Evolutionary conservation across 2,888 invertebrate genomes (phyloP).

Genomic region (Acanthoscelides obtectus): DNA sequence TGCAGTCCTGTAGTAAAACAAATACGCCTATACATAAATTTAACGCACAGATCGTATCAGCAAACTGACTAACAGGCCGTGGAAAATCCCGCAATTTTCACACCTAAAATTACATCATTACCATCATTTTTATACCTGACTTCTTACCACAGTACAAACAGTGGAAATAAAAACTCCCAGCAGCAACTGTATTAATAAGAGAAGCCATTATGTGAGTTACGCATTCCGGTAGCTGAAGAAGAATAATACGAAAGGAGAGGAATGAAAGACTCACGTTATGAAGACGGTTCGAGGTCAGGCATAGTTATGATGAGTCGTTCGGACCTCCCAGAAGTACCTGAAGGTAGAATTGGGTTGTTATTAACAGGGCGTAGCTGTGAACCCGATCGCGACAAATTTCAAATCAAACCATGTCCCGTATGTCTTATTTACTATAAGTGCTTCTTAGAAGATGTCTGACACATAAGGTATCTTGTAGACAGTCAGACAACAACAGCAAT

Average conservation of each 20-base stretch:
- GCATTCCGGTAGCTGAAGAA: neutral
- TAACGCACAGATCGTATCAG: conserved; percentile 1
- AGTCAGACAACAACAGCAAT: too few species aligned
- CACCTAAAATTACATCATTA: conserved; percentile 19
- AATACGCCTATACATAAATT: neutral
- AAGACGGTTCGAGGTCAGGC: neutral
- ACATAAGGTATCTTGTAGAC: too few species aligned
- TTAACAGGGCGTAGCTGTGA: neutral
- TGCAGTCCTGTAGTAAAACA: neutral
- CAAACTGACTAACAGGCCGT: conserved; percentile 15
- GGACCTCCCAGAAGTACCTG: neutral
- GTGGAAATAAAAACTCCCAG: neutral
- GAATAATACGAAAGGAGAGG: neutral
- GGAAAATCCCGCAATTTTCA: conserved; percentile 15
- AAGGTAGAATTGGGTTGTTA: neutral
- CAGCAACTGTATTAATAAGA: neutral
- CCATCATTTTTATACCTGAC: conserved; percentile 16
- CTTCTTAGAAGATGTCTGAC: too few species aligned
- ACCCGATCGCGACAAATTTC: neutral
- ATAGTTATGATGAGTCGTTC: neutral
- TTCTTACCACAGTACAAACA: neutral
- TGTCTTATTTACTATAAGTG: too few species aligned
- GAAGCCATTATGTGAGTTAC: neutral
- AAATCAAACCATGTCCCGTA: too few species aligned
- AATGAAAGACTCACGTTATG: neutral